Conservation (phyloP, 2,888 invertebrate genomes). For the Papilio elwesi region DNA sequence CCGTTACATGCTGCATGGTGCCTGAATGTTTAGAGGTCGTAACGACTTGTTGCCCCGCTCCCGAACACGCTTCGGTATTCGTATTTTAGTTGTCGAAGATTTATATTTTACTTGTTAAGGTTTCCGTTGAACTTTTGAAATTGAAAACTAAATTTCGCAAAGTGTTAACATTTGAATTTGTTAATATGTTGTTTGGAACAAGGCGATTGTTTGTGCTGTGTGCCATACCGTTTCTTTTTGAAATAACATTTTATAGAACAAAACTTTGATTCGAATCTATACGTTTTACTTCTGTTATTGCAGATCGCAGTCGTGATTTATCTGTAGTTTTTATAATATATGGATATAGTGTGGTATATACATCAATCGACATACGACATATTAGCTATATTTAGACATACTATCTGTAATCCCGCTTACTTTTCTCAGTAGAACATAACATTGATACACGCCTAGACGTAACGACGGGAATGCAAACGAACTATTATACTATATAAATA, state of each 20-base stretch:
- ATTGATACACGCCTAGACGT: slow-evolving; percentile 1
- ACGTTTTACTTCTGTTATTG: neutral
- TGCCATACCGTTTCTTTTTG: slow-evolving; percentile 6
- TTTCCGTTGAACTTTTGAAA: slow-evolving; percentile 24
- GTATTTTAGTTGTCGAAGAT: slow-evolving; percentile 16
- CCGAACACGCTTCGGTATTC: slow-evolving; percentile 33
- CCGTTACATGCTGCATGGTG: slow-evolving; percentile 49
- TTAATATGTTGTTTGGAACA: slow-evolving; percentile 17
- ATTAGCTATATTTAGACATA: slow-evolving; percentile 1
- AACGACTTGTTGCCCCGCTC: slow-evolving; percentile 37
- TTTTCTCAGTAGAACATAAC: slow-evolving; percentile 12
- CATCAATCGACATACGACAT: slow-evolving; percentile 1
- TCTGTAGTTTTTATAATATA: slow-evolving; percentile 8
- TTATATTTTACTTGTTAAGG: slow-evolving; percentile 28
- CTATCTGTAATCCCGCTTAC: slow-evolving; percentile 3
- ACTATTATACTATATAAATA: neutral
- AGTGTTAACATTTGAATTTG: slow-evolving; percentile 33
- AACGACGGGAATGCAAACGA: neutral
- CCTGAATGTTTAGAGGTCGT: slow-evolving; percentile 40
- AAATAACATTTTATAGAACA: slow-evolving; percentile 10
- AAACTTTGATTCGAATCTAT: slow-evolving; percentile 1
- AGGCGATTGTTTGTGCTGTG: slow-evolving; percentile 8
- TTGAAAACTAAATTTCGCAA: slow-evolving; percentile 7
- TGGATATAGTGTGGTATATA: neutral
- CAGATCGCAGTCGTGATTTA: neutral